Percentiles rank a stretch among this genome's conserved stretches.
These are phyloP conservation scores for Harpagifer antarcticus DNA, from an alignment of 2,797 vertebrate species.

Conservation along the genomic window DNA sequence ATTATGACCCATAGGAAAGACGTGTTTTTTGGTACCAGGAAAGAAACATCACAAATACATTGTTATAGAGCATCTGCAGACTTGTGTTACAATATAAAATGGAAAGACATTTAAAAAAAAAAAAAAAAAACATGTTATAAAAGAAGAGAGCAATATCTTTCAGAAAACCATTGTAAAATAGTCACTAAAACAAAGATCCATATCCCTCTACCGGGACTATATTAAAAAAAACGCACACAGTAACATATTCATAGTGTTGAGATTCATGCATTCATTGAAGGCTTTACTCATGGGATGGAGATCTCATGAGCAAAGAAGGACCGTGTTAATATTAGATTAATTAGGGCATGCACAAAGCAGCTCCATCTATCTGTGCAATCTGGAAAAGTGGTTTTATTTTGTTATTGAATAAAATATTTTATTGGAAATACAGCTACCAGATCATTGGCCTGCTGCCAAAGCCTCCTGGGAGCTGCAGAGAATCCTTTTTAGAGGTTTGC, in stretches of 20 bases:
- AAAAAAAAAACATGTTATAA: neutral
- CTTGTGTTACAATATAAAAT: accelerated
- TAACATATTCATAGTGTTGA: too few relatives aligned
- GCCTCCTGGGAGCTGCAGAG: neutral
- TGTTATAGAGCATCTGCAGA: neutral
- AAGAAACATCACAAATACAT: neutral
- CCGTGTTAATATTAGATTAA: neutral
- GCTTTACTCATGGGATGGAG: too few relatives aligned
- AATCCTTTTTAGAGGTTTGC: neutral
- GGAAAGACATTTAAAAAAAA: neutral
- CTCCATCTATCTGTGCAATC: slow-evolving; percentile 5
- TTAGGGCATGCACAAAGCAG: neutral
- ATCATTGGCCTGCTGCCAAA: neutral
- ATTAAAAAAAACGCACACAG: neutral
- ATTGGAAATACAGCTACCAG: neutral
- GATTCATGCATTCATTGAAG: too few relatives aligned
- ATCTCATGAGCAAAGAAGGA: neutral
- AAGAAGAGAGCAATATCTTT: too few relatives aligned
- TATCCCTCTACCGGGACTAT: neutral
- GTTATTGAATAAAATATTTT: neutral
- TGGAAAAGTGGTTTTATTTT: neutral
- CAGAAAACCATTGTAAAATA: too few relatives aligned
- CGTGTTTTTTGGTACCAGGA: too few relatives aligned
- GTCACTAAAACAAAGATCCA: neutral
- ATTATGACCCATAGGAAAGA: too few relatives aligned